These are phyloP conservation scores for Sesia apiformis DNA, from an alignment of 2,888 invertebrate species.

Conservation along the genomic window DNA sequence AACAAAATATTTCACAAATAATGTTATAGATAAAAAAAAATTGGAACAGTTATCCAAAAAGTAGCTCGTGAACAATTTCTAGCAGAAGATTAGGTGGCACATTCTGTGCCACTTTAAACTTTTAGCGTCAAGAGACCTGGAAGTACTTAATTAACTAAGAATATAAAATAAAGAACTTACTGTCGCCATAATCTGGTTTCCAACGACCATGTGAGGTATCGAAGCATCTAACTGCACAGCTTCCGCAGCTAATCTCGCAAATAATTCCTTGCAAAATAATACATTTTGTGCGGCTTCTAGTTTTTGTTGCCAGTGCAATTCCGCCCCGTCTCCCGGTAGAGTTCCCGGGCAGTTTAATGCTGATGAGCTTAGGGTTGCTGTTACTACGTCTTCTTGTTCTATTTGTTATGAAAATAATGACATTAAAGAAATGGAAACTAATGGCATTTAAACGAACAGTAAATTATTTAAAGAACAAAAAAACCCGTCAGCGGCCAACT, in stretches of 20 bases:
- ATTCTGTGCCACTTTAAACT: too few species aligned
- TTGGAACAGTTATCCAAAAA: too few species aligned
- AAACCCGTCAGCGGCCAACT: too few species aligned
- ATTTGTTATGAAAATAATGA: slow-evolving; percentile 3
- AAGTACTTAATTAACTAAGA: too few species aligned
- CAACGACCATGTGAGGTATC: slow-evolving; percentile 97
- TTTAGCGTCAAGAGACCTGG: too few species aligned
- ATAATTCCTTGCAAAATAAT: slow-evolving; percentile 96
- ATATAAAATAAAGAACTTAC: slow-evolving; percentile 52
- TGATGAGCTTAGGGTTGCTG: slow-evolving; percentile 85
- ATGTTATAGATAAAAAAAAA: too few species aligned
- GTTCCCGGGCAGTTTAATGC: slow-evolving; percentile 81
- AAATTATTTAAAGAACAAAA: too few species aligned
- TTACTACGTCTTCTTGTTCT: slow-evolving; percentile 94
- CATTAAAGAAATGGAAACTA: too few species aligned
- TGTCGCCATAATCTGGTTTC: slow-evolving; percentile 97
- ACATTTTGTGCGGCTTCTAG: slow-evolving; percentile 98
- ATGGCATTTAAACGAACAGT: too few species aligned
- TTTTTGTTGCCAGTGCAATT: slow-evolving; percentile 95
- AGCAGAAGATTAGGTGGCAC: too few species aligned
- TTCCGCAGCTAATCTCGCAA: slow-evolving; percentile 94
- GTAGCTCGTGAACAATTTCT: too few species aligned
- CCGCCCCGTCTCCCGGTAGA: slow-evolving; percentile 74
- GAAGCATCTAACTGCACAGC: slow-evolving; percentile 94
- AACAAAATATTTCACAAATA: too few species aligned